Evolutionary conservation across 2,888 invertebrate genomes (phyloP).

Genomic region (Cephalotes varians): DNA sequence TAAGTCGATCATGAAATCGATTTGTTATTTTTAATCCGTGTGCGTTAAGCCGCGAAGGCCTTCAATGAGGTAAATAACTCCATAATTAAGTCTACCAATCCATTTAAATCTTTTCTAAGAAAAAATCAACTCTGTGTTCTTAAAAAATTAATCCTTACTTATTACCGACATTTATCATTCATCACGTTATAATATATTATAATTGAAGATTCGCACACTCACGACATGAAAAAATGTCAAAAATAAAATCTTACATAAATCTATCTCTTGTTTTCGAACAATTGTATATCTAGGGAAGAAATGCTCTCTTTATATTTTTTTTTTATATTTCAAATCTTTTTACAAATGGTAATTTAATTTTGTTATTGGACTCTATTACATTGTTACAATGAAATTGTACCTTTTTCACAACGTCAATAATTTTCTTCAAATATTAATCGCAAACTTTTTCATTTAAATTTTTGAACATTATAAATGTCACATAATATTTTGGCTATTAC

Average conservation of each 20-base stretch:
- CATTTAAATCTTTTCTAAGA: slow-evolving; percentile 32
- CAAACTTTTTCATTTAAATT: no score
- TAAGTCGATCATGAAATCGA: slow-evolving; percentile 55
- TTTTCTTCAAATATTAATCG: neutral
- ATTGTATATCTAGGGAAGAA: neutral
- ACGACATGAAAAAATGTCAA: neutral
- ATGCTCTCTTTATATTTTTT: neutral
- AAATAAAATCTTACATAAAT: neutral
- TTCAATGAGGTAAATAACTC: slow-evolving; percentile 52
- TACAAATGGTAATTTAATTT: slow-evolving; percentile 5
- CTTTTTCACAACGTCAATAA: neutral
- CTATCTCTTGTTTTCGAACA: neutral
- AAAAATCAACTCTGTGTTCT: slow-evolving; percentile 15
- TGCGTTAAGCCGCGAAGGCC: slow-evolving; percentile 50
- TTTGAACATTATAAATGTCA: neutral
- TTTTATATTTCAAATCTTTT: neutral
- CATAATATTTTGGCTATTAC: neutral
- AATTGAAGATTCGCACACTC: neutral
- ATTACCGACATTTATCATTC: neutral
- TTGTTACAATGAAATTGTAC: slow-evolving; percentile 2
- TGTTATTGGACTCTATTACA: neutral
- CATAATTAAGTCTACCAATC: slow-evolving; percentile 50
- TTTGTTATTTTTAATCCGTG: slow-evolving; percentile 49
- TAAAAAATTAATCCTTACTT: slow-evolving; percentile 15
- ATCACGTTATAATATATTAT: neutral